Base-by-base conservation (phyloP, 30 jellyfish, hydroid and myxozoan species). In the Mastigias papua region DNA sequence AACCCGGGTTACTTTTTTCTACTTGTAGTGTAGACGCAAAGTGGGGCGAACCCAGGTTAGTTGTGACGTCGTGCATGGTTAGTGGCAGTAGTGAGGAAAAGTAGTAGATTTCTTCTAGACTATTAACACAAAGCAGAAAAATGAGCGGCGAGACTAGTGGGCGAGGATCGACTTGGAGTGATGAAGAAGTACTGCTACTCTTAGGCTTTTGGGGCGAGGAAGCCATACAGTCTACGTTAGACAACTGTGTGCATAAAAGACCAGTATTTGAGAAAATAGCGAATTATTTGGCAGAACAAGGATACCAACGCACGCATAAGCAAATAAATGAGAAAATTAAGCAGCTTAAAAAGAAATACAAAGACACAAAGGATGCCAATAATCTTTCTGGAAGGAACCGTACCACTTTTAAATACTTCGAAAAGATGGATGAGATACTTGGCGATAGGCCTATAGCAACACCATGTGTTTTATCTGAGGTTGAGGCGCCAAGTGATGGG, bases 391-490 rank as follows among this genome's bases (percentile, higher is more conserved):
- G 89, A 60, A 58, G 37, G 26, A 57, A 22, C 89, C 67, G 80
- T 26, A 78, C 60, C 15, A 78, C 80, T 33, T 58, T 25, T 76
- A 58, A 78, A 31, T 61, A 15, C 66, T 78, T 54, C 34, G 89
- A 57, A 51, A 26, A 80, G 32, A 2, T 80, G 32, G 90, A 80
- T 48, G 30, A 80, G 25, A 28, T 80, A 26, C 15, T 80, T 61
- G 90, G 60, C 46, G 82, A 37, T 48, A 80, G 82, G 82, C 82
- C 90, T 2, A 80, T 80, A 30, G 48, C 90, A 32, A 63, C 74
- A 42, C 90, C 90, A 29, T 77, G 73, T 15, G 32, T 27, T 48
- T 46, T 80, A 8, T 19, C 63, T 28, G 90, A 80, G 54, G 54
- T 42, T 42, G 54, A 42, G 54, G 54, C 54, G 13, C 54, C 54